Conservation (phyloP, 2,113 vertebrate species). For the Anarhynchus alexandrinus region DNA sequence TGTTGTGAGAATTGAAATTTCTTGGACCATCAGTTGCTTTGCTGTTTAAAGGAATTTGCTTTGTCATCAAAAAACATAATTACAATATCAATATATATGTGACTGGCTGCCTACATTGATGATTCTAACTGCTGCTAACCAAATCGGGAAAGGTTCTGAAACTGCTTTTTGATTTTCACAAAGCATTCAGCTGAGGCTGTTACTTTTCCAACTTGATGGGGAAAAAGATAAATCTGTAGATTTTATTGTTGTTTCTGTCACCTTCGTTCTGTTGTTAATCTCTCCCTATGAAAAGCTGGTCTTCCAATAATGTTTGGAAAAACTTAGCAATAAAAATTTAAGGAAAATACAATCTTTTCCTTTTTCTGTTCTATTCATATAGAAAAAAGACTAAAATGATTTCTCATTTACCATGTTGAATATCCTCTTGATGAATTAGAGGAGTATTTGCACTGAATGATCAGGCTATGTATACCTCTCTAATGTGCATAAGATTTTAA, state of each 20-base stretch:
- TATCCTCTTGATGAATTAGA: not conserved
- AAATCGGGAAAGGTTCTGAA: not conserved
- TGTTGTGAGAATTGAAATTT: not conserved
- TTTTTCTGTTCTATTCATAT: not conserved
- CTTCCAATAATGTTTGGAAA: not conserved
- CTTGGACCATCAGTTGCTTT: not conserved
- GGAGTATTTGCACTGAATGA: not conserved
- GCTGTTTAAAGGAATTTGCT: not conserved
- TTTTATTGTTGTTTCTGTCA: not conserved
- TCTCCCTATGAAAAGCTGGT: not conserved
- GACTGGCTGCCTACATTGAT: not conserved
- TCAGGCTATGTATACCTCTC: not conserved
- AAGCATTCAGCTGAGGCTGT: not conserved
- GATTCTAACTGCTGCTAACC: not conserved
- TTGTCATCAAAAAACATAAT: not conserved
- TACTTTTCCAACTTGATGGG: not conserved
- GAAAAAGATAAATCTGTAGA: not conserved
- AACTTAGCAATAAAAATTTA: not conserved
- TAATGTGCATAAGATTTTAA: not conserved
- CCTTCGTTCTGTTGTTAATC: not conserved
- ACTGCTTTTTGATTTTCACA: not conserved
- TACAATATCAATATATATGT: not conserved
- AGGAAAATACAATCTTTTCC: not conserved
- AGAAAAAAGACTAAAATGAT: not conserved
- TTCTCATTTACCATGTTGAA: not conserved